Evolutionary conservation across 2,888 invertebrate genomes (phyloP).

Genomic region (Lamproptera curius): DNA sequence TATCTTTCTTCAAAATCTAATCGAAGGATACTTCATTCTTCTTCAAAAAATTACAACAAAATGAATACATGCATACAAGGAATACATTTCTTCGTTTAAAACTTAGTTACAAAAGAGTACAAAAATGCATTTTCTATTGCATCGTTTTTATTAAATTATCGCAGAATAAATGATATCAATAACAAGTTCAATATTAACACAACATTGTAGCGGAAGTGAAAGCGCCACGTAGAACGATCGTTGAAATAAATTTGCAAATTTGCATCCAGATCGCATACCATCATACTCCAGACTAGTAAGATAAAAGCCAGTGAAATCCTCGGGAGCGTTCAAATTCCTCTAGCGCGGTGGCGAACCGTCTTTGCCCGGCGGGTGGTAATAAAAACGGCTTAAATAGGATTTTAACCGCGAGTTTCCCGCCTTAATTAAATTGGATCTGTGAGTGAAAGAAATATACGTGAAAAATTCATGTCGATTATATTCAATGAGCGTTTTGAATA

Average conservation of each 20-base stretch:
- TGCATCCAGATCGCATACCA: slow-evolving; percentile 64
- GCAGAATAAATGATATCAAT: no score
- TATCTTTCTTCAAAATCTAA: no score
- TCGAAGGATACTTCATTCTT: no score
- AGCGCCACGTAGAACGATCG: slow-evolving; percentile 10
- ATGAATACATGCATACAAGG: no score
- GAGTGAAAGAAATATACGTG: slow-evolving; percentile 75
- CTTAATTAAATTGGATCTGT: slow-evolving; percentile 79
- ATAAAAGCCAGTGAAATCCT: slow-evolving; percentile 70
- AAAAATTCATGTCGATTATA: slow-evolving; percentile 75
- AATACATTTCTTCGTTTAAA: no score
- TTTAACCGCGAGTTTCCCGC: slow-evolving; percentile 76
- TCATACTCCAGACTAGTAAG: slow-evolving; percentile 55
- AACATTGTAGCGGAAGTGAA: slow-evolving; percentile 45
- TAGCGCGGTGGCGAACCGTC: slow-evolving; percentile 69
- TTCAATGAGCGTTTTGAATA: slow-evolving; percentile 63
- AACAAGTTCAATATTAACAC: no score
- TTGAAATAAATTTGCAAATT: slow-evolving; percentile 50
- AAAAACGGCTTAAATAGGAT: slow-evolving; percentile 78
- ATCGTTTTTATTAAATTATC: no score
- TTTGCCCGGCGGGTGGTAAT: slow-evolving; percentile 75
- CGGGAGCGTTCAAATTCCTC: slow-evolving; percentile 69
- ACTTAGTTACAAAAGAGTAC: no score
- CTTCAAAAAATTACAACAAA: no score
- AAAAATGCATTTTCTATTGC: no score